Evolutionary conservation across 2,888 invertebrate genomes (phyloP), one percentile per base, ranked within the genome.

Genomic region (Sussaba pulchella): DNA sequence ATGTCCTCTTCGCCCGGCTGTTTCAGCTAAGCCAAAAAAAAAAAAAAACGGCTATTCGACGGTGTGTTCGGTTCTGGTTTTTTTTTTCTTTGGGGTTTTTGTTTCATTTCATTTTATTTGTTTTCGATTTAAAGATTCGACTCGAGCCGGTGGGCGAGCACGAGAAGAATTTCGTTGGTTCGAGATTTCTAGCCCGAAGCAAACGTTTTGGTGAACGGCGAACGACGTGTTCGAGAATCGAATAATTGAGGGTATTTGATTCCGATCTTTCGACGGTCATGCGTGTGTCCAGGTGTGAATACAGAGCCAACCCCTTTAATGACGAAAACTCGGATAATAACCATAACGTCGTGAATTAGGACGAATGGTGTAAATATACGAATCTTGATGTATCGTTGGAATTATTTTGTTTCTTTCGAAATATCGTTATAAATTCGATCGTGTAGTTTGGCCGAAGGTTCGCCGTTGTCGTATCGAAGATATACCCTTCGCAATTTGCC

Each of bases 201-300:
- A 70, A 77, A 59, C 24, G 66, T 47, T 47, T 47, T 74, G 43
- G 41, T 50, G 59, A 6, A 6, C 31, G 31, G 31, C 31, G 31
- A 45, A 64, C 54, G 64, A 74, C 72, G 61, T 41, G 72, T 24
- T 50, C 63, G 73, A 63, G 73, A 81, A 63, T 57, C 17, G 24
- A 76, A 59, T 77, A 81, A 81, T 81, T 81, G 73, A 61, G 73
- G 81, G 77, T 66, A 57, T 77, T 81, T 77, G 73, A 74, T 70
- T 70, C 70, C 19, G 57, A 31, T 70, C 43, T 57, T 57, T 57
- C 19, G 57, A 54, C 26, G 43, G 43, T 31, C 70, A 70, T 70
- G 67, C 75, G 39, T 50, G 26, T 2, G 31, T 39, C 59, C 77
- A 81, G 77, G 81, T 81, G 77, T 70, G 73, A 81, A 77, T 77